A percentile compares a stretch with the other conserved stretches of the same genome.
These are phyloP conservation scores for Tiliqua scincoides DNA, from an alignment of 2,113 vertebrate species.

Conservation along the genomic window DNA sequence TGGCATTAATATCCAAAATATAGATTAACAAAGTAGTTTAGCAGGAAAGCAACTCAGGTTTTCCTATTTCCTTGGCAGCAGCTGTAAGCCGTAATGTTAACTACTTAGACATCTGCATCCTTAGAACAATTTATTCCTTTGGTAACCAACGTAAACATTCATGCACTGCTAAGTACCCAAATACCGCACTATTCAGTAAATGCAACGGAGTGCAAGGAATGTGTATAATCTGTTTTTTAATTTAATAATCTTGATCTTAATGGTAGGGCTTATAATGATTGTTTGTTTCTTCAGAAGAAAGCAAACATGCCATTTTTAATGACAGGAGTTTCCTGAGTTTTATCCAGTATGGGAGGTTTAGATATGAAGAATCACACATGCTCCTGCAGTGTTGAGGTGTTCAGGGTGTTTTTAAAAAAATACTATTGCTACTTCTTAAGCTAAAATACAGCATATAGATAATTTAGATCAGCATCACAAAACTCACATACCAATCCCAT, in stretches of 20 bases:
- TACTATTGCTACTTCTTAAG: slow-evolving; percentile 22
- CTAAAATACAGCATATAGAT: not conserved
- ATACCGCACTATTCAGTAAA: slow-evolving; percentile 52
- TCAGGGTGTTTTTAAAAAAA: slow-evolving; percentile 17
- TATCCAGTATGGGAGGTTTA: slow-evolving; percentile 44
- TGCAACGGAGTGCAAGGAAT: slow-evolving; percentile 58
- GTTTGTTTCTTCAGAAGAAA: slow-evolving; percentile 46
- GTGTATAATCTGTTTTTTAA: slow-evolving; percentile 48
- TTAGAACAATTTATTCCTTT: slow-evolving; percentile 71
- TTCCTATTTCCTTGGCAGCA: slow-evolving; percentile 69
- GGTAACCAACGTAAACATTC: slow-evolving; percentile 63
- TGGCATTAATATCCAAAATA: slow-evolving; percentile 58
- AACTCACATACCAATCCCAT: slow-evolving; percentile 38
- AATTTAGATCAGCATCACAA: slow-evolving; percentile 21
- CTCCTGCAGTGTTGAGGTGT: not conserved
- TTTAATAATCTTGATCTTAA: slow-evolving; percentile 56
- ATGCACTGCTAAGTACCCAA: slow-evolving; percentile 63
- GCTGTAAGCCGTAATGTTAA: slow-evolving; percentile 58
- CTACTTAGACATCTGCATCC: slow-evolving; percentile 71
- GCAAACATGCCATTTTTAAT: slow-evolving; percentile 43
- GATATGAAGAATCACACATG: not conserved
- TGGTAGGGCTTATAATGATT: not conserved
- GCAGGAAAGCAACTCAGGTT: slow-evolving; percentile 64
- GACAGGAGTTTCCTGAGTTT: slow-evolving; percentile 59
- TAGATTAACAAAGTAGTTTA: slow-evolving; percentile 49